Evolutionary conservation across 2,113 vertebrate species (phyloP), one percentile per base, ranked within the genome.

Genomic region (Neolamprologus kungweensis): DNA sequence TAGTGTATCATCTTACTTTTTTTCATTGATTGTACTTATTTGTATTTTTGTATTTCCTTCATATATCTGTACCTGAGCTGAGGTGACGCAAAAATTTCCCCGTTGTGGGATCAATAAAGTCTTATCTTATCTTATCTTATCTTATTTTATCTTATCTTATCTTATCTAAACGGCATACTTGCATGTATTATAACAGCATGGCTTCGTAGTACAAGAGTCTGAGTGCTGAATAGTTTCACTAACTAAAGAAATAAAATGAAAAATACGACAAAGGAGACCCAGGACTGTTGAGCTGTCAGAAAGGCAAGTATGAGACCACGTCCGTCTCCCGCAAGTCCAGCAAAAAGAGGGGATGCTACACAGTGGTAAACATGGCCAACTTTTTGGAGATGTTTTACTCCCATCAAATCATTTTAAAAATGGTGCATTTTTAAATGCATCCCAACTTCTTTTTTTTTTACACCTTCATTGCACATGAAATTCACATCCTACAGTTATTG

Each of bases 301-400:
- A 68, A 42, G 63, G 13, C 2, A 40, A 0, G n/a, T 23, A 42
- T 21, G 33, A 40, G 7, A 42, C 63, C n/a, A 21, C 2, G 12
- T 40, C 17, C 0, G 26, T 60, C 28, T 60, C 58, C 31, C 9
- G 3, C 6, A 7, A 63, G 16, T 58, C 31, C 7, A 37, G 11
- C 19, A 40, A 65, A 37, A 2, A 68, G 33, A 21, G 19, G 33
- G 33, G 63, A 40, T 5, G 33, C 11, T 68, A 21, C 33, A 68
- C 63, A 21, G 19, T 14, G 63, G 31, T 0, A 68, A 68, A 2
- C 0, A 21, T 14, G 63, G 33, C 33, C 63, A 68, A 40, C 19
- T 68, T 2, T 65, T 40, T 68, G 10, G 7, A 8, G 33, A 40
- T 4, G 33, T 68, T 37, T 68, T 0, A 37, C 11, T 68, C 33